Base-by-base conservation (phyloP, 2,888 invertebrate genomes). In the Buathra laborator region DNA sequence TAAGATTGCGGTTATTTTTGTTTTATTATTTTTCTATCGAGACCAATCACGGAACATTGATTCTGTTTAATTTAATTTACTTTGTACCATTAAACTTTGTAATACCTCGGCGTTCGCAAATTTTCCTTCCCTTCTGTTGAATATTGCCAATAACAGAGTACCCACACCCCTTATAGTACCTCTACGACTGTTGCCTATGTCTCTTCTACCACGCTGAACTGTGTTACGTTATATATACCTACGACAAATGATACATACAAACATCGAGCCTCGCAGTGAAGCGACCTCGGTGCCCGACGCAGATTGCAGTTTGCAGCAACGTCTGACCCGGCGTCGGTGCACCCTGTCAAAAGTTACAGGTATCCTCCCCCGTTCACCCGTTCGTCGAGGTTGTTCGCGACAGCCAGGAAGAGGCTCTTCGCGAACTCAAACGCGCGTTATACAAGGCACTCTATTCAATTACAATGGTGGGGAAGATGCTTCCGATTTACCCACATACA, bases 391-490 rank as follows among this genome's bases (percentile, higher is more conserved):
- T 72, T 56, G 62, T 64, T 62, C 44, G 74, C 59, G 74, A 75
- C 74, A 37, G 44, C 64, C 53, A 32, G 59, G 59, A 56, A 68
- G 59, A 56, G 62, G 46, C 81, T 72, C 77, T 32, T 71, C 59
- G 53, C 59, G 67, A 62, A 76, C 56, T 70, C 24, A 53, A 37
- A 51, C 19, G 24, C 56, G 43, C 43, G 72, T 72, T 72, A 24
- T 24, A 56, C 48, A 79, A 74, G 81, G 87, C 89, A 91, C 91
- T 91, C 91, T 90, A 90, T 91, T 91, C 89, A 91, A 91, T 91
- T 91, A 91, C 90, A 90, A 90, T 88, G 86, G 81, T 82, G 78
- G 71, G 78, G 80, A 9, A 37, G 37, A 37, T 37, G 19, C 10
- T 56, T 66, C 46, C 81, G 67, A 84, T 76, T 76, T 53, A 81